Evolutionary conservation across 2,797 vertebrate species (phyloP), one percentile per base, ranked within the genome.

Genomic region (Phylloscopus collybita): DNA sequence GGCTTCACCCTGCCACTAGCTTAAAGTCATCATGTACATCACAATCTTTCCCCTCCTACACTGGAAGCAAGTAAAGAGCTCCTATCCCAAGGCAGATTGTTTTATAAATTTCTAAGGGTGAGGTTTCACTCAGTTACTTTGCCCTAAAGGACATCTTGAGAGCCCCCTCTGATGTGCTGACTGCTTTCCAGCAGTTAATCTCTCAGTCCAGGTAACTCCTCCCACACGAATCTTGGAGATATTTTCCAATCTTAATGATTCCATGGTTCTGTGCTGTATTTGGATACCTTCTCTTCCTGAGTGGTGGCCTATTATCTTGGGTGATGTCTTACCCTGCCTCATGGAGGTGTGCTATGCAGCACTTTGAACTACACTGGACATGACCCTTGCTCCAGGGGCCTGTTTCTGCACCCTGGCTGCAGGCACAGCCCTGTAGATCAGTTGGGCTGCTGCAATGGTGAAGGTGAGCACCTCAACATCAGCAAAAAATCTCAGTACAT

Each of bases 401-500:
- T 2, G 1, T 40, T 94, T 64, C 73, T 81, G 25, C 17, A 54
- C 23, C n/a, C 44, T 16, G 53, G 25, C 40, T 71, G 57, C 57
- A 44, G 7, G 13, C n/a, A 65, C 26, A 67, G 42, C n/a, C 54
- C 47, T 69, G 42, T 8, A 27, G 22, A 15, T 56, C 36, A 17
- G 4, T 0, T 40, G 73, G n/a, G 62, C 25, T 76, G 56, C 73
- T 62, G 60, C 18, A 42, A 7, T 2, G 38, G 12, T 57, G 23
- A 82, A 57, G 12, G 32, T 16, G 54, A 87, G 22, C 49, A 26
- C 7, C 51, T 75, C 38, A 79, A 22, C 38, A 54, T 6, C 26
- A 70, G 38, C 25, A 30, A 45, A 57, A 65, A 76, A 20, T 15
- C 40, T 0, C 1, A 2, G 15, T 17, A 11, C 1, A 3, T 20